Base-by-base conservation (phyloP, 2,113 vertebrate species). In the Cyprinodon brontotheroides region DNA sequence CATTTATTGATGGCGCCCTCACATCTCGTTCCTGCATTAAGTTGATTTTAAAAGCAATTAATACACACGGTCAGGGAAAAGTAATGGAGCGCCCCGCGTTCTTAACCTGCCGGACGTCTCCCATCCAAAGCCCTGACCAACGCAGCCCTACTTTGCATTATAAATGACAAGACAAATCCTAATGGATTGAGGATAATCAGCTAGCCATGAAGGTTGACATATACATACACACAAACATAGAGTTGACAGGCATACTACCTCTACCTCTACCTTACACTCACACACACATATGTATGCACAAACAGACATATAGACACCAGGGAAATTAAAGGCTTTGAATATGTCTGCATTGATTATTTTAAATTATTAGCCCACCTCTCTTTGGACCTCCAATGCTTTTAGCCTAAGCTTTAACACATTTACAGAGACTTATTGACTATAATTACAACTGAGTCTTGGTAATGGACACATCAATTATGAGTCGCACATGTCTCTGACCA, bases 381-480 rank as follows among this genome's bases (percentile, higher is more conserved):
- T 97, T 96, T 96, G 96, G 96, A 97, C 96, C 96, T 96, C 96
- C 96, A 97, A 97, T 97, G 97, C 97, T 98, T 98, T 98, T 98
- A 98, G 97, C 96, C 89, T 86, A 95, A 96, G 96, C 96, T 97
- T 97, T 97, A 98, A 97, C 97, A 98, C 96, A 96, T 98, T 98
- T 98, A 98, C 96, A 97, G 97, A 98, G 97, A 98, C 96, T 98
- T 98, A 98, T 98, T 97, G 97, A 98, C 97, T 98, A 97, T 98
- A 98, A 98, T 98, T 98, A 98, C 97, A 98, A 98, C 95, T 97
- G 97, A 98, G 97, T 98, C 97, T 96, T 96, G 96, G 97, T 98
- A 98, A 98, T 98, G 97, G 97, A 98, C 97, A 98, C 97, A 98
- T 98, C 97, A 98, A 98, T 98, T 98, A 98, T 97, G 95, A 97